Conservation (phyloP, 2,888 invertebrate genomes). For the Imbricaverruca yamaguchii region DNA sequence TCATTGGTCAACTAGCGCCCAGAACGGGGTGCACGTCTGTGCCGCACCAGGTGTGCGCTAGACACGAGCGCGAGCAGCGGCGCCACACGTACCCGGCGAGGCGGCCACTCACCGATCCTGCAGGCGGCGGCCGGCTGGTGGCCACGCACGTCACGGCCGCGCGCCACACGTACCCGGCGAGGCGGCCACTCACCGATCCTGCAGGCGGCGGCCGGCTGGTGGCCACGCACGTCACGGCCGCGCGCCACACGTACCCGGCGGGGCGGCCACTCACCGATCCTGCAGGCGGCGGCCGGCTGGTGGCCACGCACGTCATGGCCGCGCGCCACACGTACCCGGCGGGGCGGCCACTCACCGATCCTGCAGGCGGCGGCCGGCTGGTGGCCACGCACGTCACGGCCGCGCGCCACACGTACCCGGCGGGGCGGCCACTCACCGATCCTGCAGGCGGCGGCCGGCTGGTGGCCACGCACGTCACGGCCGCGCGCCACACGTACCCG, state of each 20-base stretch:
- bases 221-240: constrained; percentile 36
- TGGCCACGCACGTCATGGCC: constrained; percentile 36
- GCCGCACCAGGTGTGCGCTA: too few relatives aligned
- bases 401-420: too few relatives aligned
- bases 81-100: too few relatives aligned
- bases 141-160: constrained; percentile 39
- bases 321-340: constrained; percentile 33
- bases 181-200: not conserved
- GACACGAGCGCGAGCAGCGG: too few relatives aligned
- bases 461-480: constrained; percentile 34
- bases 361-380: not conserved
- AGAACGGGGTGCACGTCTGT: too few relatives aligned
- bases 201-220: not conserved
- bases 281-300: not conserved
- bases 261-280: not conserved
- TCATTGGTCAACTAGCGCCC: too few relatives aligned
- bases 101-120: not conserved
- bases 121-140: not conserved
- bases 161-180: too few relatives aligned
- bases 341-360: not conserved
- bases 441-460: not conserved
- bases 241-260: constrained; percentile 32
- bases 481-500: too few relatives aligned
- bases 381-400: constrained; percentile 36
- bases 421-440: too few relatives aligned